phyloP scores from a whole-genome alignment of 2,113 vertebrate species.

The Zingel zingel region DNA sequence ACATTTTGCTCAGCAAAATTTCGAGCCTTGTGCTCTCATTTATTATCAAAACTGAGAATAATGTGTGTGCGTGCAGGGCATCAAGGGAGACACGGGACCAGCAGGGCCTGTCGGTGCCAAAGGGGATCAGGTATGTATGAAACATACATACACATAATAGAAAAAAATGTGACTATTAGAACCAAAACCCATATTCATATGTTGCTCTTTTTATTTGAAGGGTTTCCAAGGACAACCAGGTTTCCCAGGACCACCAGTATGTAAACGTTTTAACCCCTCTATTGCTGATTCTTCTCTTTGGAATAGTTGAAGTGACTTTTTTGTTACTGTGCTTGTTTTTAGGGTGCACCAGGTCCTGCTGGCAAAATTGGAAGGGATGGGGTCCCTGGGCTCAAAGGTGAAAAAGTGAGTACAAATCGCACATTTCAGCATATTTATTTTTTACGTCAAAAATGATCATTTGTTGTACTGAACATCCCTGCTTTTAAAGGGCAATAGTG shows the following conservation, averaged over 20 bases:
- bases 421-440: not conserved
- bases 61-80: conserved; percentile 83
- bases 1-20: conserved; percentile 10
- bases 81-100: conserved; percentile 90
- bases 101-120: conserved; percentile 88
- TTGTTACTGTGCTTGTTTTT: conserved; percentile 10
- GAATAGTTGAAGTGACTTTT: not conserved
- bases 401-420: conserved; percentile 84
- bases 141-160: not conserved
- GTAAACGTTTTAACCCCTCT: conserved; percentile 55
- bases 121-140: conserved; percentile 89
- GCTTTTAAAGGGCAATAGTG: conserved; percentile 88
- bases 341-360: conserved; percentile 91
- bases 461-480: conserved; percentile 10
- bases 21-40: conserved; percentile 3
- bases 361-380: conserved; percentile 91
- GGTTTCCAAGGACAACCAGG: conserved; percentile 95
- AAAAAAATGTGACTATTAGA: not conserved
- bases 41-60: conserved; percentile 8
- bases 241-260: conserved; percentile 92
- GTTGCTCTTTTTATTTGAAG: conserved; percentile 73
- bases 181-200: not conserved
- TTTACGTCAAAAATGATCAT: not conserved
- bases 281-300: not conserved
- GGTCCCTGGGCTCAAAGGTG: conserved; percentile 86